phyloP scores from a whole-genome alignment of 2,797 vertebrate genomes.

The Pseudotriccus pelzelni region DNA sequence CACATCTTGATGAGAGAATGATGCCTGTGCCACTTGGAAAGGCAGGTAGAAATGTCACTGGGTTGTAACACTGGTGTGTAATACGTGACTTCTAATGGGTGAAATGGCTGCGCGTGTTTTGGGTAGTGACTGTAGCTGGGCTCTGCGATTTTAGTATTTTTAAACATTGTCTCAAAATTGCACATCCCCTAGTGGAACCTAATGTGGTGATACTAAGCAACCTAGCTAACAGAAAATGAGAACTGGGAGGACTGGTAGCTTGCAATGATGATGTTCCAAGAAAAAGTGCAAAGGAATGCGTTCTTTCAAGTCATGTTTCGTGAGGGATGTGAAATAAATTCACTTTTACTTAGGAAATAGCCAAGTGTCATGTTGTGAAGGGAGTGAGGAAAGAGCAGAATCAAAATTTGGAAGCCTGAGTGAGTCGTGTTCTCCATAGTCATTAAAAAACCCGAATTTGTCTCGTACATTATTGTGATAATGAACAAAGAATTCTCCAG shows the following conservation, averaged over 20 bases:
- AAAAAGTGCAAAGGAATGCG: not conserved
- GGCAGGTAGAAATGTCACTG: not conserved
- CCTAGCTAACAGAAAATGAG: not conserved
- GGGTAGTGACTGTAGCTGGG: not conserved
- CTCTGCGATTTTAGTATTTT: not conserved
- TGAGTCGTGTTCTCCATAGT: not conserved
- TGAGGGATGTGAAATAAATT: not conserved
- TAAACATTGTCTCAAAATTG: not conserved
- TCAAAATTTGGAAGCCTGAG: not conserved
- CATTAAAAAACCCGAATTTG: not conserved
- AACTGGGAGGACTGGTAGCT: not conserved
- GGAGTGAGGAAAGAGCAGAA: not conserved
- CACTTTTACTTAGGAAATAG: not conserved
- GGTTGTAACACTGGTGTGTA: not conserved
- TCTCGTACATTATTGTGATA: not conserved
- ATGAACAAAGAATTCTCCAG: not conserved
- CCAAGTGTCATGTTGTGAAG: not conserved
- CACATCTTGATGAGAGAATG: not conserved
- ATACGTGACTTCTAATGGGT: not conserved
- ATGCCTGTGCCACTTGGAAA: not conserved
- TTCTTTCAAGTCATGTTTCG: not conserved
- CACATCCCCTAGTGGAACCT: not conserved
- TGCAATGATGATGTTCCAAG: not conserved
- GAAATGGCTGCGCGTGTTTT: not conserved
- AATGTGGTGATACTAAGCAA: not conserved